Evolutionary conservation across 37 sponge, comb jelly and placozoan species (phyloP).

Genomic region (Trichoplax adhaerens): DNA sequence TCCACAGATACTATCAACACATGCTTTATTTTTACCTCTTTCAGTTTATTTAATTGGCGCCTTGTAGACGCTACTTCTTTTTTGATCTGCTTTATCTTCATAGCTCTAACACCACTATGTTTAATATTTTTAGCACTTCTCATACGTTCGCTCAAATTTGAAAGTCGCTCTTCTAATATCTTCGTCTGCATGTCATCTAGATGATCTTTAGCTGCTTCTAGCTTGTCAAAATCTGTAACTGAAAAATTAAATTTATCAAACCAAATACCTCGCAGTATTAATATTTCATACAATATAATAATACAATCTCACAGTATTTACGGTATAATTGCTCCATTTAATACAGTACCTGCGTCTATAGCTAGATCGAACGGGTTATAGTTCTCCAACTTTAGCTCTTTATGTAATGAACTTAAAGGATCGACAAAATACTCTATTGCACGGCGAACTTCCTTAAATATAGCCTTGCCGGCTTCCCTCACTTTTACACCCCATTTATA

Average conservation of each 20-base stretch:
- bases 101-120: conserved; percentile 8
- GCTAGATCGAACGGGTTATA: background rate
- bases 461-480: conserved; percentile 6
- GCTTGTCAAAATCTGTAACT: background rate
- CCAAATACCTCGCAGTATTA: background rate
- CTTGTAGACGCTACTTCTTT: conserved; percentile 22
- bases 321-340: background rate
- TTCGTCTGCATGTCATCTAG: conserved; percentile 50
- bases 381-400: conserved; percentile 19
- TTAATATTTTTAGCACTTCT: conserved; percentile 25
- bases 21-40: background rate
- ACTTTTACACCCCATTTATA: conserved; percentile 68
- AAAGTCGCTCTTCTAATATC: conserved; percentile 55
- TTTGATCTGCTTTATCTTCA: conserved; percentile 29
- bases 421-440: background rate
- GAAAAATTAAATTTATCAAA: background rate
- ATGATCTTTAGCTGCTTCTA: background rate
- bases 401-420: background rate
- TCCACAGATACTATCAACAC: background rate
- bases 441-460: conserved; percentile 29
- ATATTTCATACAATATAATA: background rate
- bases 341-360: conserved; percentile 4
- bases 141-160: conserved; percentile 12
- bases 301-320: background rate
- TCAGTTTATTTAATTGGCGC: conserved; percentile 23